phyloP scores from a whole-genome alignment of 2,113 vertebrate species.

The Triplophysa rosa region DNA sequence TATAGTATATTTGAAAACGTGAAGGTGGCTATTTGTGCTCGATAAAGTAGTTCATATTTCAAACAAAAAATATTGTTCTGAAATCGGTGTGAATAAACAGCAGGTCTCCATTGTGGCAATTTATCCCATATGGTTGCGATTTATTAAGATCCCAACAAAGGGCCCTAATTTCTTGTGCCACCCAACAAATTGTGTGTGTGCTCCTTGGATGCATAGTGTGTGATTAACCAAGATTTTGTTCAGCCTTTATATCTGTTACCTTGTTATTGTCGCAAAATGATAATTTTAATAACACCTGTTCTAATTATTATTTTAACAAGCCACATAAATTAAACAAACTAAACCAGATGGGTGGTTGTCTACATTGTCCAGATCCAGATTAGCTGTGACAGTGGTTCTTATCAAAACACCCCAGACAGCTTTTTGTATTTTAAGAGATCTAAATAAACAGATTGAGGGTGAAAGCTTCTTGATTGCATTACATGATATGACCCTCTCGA shows the following conservation, averaged over 20 bases:
- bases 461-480: constrained; percentile 66
- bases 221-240: too few species aligned
- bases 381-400: constrained; percentile 51
- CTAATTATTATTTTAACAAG: neutral
- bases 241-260: neutral
- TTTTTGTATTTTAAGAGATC: constrained; percentile 52
- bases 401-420: constrained; percentile 57
- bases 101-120: too few species aligned
- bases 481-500: constrained; percentile 64
- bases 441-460: constrained; percentile 63
- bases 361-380: constrained; percentile 4
- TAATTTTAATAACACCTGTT: neutral
- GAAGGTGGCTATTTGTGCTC: too few species aligned
- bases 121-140: too few species aligned
- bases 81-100: too few species aligned
- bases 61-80: too few species aligned
- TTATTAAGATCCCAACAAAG: too few species aligned
- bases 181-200: too few species aligned
- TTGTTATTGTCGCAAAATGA: neutral
- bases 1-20: too few species aligned
- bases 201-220: too few species aligned
- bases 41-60: too few species aligned
- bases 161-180: too few species aligned
- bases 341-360: neutral
- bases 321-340: neutral